Percentiles rank a stretch among this genome's conserved stretches.
Conservation (phyloP, 2,888 invertebrate genomes). For the Nephrotoma guestfalica region DNA sequence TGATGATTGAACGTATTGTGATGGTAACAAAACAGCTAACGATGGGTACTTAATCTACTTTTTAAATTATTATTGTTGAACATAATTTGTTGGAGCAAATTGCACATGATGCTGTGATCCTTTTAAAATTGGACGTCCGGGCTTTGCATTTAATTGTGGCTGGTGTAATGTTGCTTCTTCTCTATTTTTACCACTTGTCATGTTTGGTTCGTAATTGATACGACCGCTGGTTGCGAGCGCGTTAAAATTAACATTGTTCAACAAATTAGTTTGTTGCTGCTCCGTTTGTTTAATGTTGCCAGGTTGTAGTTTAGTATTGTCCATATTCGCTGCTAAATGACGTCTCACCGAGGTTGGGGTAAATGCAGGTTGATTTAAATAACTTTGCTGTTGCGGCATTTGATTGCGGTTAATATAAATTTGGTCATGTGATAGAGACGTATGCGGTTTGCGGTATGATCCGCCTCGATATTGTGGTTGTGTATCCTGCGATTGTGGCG, state of each 20-base stretch:
- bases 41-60: neutral
- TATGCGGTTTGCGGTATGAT: neutral
- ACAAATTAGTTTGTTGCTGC: neutral
- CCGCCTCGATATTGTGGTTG: neutral
- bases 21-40: neutral
- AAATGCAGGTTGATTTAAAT: neutral
- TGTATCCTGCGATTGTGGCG: neutral
- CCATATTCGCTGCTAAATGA: neutral
- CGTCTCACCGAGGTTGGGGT: neutral
- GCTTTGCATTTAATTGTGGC: neutral
- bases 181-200: neutral
- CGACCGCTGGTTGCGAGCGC: neutral
- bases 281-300: neutral
- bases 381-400: neutral
- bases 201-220: neutral
- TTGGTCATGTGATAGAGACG: neutral
- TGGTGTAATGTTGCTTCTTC: neutral
- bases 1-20: neutral
- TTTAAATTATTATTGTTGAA: neutral
- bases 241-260: neutral
- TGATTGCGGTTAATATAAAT: neutral
- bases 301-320: neutral
- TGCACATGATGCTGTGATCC: neutral
- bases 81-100: neutral
- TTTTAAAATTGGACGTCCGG: neutral